Evolutionary conservation across 2,113 vertebrate genomes (phyloP).

Genomic region (Phaethon lepturus): DNA sequence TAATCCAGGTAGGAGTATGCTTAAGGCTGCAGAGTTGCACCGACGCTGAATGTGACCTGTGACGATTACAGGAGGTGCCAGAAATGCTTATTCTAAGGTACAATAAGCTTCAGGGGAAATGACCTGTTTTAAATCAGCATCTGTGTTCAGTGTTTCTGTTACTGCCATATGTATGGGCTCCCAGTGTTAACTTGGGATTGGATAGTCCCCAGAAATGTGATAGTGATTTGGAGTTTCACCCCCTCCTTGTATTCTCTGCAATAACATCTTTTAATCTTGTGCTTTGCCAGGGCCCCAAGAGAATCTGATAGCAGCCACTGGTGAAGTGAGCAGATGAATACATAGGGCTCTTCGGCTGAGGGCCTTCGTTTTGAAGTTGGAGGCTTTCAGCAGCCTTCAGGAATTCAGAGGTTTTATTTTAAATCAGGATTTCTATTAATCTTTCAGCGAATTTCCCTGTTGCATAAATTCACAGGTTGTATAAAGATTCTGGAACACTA

Average conservation of each 20-base stretch:
- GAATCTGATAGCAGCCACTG: background rate
- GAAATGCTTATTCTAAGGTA: background rate
- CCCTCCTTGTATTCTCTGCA: background rate
- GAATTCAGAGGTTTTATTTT: background rate
- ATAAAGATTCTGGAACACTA: background rate
- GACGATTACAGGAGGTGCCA: background rate
- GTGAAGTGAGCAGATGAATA: background rate
- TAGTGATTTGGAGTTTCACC: background rate
- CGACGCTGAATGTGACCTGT: background rate
- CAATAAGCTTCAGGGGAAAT: background rate
- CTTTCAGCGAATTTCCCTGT: background rate
- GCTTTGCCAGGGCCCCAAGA: background rate
- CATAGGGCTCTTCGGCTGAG: background rate
- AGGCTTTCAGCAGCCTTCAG: background rate
- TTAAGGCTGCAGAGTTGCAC: background rate
- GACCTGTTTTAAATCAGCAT: background rate
- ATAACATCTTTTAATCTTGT: background rate
- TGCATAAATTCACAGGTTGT: background rate
- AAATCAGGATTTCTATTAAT: background rate
- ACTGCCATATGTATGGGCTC: background rate
- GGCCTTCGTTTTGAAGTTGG: background rate
- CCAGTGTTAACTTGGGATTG: background rate
- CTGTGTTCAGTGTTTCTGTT: background rate
- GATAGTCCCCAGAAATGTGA: background rate
- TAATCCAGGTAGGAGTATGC: background rate